Percentiles rank a stretch among this genome's conserved stretches.
These are phyloP conservation scores for Palythoa heliodiscus DNA, from an alignment of 92 coral and sea anemone species.

Conservation along the genomic window DNA sequence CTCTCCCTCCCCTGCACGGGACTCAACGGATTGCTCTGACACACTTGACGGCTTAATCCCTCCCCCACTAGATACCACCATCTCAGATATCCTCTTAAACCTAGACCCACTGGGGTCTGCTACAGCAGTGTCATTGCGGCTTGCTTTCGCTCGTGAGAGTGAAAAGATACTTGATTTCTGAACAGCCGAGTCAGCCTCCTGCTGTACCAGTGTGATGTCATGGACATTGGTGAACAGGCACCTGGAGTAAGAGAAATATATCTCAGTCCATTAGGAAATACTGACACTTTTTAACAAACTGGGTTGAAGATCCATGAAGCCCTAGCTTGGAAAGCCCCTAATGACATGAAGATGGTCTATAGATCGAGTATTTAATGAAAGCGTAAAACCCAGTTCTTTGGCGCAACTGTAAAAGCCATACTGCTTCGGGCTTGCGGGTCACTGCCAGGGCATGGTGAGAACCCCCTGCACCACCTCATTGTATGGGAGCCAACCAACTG, in stretches of 20 bases:
- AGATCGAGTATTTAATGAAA: no score
- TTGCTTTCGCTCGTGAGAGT: constrained; percentile 27
- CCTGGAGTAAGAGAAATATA: constrained; percentile 38
- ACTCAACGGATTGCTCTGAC: constrained; percentile 51
- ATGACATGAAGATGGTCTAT: no score
- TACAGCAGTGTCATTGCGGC: constrained; percentile 36
- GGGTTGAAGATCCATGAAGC: no score
- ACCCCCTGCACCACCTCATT: constrained; percentile 22
- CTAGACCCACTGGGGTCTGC: constrained; percentile 6
- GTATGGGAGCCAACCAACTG: constrained; percentile 20
- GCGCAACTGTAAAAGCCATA: no score
- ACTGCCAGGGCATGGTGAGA: constrained; percentile 30
- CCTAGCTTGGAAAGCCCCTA: no score
- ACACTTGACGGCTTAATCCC: constrained; percentile 41
- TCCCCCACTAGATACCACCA: constrained; percentile 38
- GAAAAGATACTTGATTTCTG: constrained; percentile 46
- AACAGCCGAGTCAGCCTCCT: constrained; percentile 53
- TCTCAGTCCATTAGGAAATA: background rate
- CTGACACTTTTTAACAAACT: no score
- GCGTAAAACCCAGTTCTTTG: no score
- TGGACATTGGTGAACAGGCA: constrained; percentile 72
- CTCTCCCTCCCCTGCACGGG: constrained; percentile 61
- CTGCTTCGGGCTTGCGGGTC: constrained; percentile 36
- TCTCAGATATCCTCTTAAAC: constrained; percentile 65
- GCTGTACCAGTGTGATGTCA: constrained; percentile 70